phyloP scores from a whole-genome alignment of 92 coral and sea anemone species.

The Parazoanthus atlanticus region DNA sequence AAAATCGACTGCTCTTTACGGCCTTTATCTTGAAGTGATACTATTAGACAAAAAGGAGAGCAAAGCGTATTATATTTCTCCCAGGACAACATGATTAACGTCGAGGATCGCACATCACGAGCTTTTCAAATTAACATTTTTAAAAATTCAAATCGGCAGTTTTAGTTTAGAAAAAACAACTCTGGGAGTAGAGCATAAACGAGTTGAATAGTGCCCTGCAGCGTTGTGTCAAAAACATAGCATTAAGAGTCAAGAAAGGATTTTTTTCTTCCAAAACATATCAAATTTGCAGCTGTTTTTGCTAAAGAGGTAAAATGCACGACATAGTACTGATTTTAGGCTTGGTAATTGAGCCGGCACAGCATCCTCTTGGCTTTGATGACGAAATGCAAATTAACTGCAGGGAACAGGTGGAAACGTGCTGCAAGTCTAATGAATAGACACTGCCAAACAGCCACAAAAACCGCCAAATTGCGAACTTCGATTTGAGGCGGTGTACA shows the following conservation, averaged over 20 bases:
- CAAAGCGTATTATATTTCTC: background rate
- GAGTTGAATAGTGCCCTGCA: background rate
- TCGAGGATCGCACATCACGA: background rate
- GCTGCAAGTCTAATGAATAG: slow-evolving; percentile 18
- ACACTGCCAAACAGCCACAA: slow-evolving; percentile 23
- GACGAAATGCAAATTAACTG: slow-evolving; percentile 47
- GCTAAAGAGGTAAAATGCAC: background rate
- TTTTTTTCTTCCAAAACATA: background rate
- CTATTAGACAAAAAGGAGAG: background rate
- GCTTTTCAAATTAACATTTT: background rate
- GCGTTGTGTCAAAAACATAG: background rate
- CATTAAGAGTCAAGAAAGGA: background rate
- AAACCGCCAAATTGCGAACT: slow-evolving; percentile 45
- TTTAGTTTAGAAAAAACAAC: background rate
- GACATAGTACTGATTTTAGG: background rate
- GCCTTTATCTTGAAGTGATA: background rate
- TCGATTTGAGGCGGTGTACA: slow-evolving; percentile 1
- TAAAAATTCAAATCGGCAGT: slow-evolving; percentile 21
- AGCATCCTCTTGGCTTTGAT: slow-evolving; percentile 6
- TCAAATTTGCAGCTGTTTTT: slow-evolving; percentile 31
- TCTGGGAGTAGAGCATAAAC: background rate
- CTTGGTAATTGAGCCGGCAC: slow-evolving; percentile 14
- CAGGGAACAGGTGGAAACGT: slow-evolving; percentile 27
- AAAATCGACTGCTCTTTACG: slow-evolving; percentile 1
- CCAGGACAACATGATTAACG: background rate